Evolutionary conservation across 2,797 vertebrate species (phyloP).

Genomic region (Mus minutoides): DNA sequence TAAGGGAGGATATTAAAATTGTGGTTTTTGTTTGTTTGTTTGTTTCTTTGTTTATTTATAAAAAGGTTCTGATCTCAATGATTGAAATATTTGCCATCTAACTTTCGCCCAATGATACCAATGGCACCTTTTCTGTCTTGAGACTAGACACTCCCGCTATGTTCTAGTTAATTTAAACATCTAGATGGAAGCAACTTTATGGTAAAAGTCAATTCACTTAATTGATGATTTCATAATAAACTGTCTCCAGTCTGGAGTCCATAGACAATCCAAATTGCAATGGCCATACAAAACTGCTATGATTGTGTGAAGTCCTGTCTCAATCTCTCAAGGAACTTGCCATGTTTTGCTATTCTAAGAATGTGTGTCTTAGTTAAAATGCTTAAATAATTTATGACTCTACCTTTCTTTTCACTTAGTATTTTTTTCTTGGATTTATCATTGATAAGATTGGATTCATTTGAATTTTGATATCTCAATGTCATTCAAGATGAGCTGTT

Average conservation of each 20-base stretch:
- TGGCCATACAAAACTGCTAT: not conserved
- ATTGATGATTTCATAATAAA: not conserved
- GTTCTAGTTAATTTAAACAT: not conserved
- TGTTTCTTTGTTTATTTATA: not conserved
- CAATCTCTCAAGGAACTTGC: not conserved
- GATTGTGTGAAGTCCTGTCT: not conserved
- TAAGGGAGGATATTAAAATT: not conserved
- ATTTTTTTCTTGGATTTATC: not conserved
- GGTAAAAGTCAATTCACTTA: not conserved
- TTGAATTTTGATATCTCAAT: not conserved
- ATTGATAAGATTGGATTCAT: not conserved
- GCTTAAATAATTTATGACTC: conserved; percentile 9
- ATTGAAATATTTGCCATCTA: conserved; percentile 3
- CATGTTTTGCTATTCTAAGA: conserved; percentile 1
- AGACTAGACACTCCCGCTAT: no score
- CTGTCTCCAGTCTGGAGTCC: not conserved
- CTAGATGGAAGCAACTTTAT: not conserved
- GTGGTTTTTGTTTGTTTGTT: not conserved
- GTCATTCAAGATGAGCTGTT: not conserved
- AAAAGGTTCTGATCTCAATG: not conserved
- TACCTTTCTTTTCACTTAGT: not conserved
- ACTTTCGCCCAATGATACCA: not conserved
- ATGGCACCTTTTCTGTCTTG: not conserved
- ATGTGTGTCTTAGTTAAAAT: not conserved
- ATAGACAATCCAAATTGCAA: not conserved